phyloP scores from a whole-genome alignment of 53 echinoderm and acorn worm species.

The Holothuria scabra region DNA sequence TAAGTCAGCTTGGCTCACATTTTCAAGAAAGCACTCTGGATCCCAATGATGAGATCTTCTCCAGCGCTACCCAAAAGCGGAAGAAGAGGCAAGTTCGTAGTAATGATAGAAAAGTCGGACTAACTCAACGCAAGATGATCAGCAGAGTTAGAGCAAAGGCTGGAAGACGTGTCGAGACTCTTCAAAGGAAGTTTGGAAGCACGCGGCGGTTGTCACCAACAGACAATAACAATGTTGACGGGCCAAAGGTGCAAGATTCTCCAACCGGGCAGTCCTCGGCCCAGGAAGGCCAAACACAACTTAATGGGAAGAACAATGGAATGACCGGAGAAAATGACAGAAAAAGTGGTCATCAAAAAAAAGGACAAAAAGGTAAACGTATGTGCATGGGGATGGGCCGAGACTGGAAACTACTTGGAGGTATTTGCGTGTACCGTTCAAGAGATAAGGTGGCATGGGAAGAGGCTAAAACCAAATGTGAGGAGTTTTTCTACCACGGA shows the following conservation, averaged over 20 bases:
- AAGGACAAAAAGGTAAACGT: neutral
- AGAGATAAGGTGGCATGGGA: neutral
- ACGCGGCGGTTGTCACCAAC: too few species aligned
- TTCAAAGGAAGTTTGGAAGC: too few species aligned
- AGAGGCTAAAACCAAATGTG: neutral
- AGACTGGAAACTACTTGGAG: too few species aligned
- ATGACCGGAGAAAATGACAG: too few species aligned
- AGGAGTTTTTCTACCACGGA: neutral
- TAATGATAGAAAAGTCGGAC: neutral
- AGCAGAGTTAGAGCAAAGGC: neutral
- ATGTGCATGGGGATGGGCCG: slow-evolving; percentile 25
- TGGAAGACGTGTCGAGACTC: neutral
- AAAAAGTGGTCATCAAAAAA: neutral
- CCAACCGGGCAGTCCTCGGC: neutral
- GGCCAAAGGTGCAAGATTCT: neutral
- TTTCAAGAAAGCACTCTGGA: too few species aligned
- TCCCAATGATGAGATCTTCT: too few species aligned
- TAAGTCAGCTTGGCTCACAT: too few species aligned
- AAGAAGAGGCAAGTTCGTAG: neutral
- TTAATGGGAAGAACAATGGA: too few species aligned
- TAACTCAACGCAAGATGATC: neutral
- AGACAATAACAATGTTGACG: too few species aligned
- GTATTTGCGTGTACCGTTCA: neutral
- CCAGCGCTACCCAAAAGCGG: neutral
- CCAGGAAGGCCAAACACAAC: neutral